phyloP scores from a whole-genome alignment of 1,140 invertebrate genomes.

The Riptortus pedestris region DNA sequence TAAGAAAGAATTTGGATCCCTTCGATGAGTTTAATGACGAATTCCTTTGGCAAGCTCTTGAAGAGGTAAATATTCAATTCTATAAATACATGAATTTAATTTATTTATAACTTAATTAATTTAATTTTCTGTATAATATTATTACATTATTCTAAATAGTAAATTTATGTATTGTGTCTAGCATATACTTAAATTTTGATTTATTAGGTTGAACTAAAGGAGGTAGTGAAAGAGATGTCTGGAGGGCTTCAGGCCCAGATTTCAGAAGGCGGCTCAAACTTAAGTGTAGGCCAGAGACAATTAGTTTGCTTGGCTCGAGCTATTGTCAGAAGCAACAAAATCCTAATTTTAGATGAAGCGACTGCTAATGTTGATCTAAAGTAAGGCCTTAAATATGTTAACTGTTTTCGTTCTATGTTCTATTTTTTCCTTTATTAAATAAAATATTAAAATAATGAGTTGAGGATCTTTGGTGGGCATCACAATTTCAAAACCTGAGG shows the following conservation, averaged over 20 bases:
- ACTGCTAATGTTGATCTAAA: slow-evolving; percentile 61
- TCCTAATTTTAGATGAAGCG: slow-evolving; percentile 58
- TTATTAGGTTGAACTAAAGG: slow-evolving; percentile 33
- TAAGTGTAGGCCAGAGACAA: slow-evolving; percentile 76
- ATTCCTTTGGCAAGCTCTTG: slow-evolving; percentile 47
- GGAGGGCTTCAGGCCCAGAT: slow-evolving; percentile 32
- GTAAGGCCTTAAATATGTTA: too few relatives aligned
- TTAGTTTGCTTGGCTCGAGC: slow-evolving; percentile 74
- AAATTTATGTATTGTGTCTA: too few relatives aligned
- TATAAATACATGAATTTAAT: not conserved
- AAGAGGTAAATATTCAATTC: slow-evolving; percentile 39
- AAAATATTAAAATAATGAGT: too few relatives aligned
- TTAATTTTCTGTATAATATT: too few relatives aligned
- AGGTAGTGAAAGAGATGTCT: slow-evolving; percentile 29
- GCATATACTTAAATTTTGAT: too few relatives aligned
- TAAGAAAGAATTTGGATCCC: slow-evolving; percentile 77
- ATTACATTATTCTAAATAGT: too few relatives aligned
- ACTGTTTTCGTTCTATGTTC: too few relatives aligned
- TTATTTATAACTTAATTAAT: too few relatives aligned
- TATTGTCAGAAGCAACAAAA: slow-evolving; percentile 61
- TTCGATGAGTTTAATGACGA: slow-evolving; percentile 48
- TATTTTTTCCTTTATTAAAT: too few relatives aligned
- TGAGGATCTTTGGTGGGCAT: too few relatives aligned
- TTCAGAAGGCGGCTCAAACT: slow-evolving; percentile 56
- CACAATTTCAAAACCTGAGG: too few relatives aligned